Conservation (phyloP, 1,140 invertebrate genomes). For the Galleria mellonella region DNA sequence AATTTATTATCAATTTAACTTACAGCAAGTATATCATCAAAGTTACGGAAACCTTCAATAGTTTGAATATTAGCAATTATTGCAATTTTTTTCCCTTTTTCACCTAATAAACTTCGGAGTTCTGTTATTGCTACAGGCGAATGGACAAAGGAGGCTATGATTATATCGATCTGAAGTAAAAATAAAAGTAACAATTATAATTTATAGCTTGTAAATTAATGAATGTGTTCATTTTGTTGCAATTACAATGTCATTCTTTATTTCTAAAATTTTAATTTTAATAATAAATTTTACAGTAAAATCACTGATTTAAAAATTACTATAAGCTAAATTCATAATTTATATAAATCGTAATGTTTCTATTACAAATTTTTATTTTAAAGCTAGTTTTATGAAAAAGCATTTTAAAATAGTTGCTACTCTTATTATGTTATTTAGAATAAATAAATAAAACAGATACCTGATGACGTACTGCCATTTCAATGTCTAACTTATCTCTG, state of each 20-base stretch:
- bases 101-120: conserved; percentile 79
- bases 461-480: conserved; percentile 83
- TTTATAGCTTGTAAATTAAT: too few species aligned
- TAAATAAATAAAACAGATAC: conserved; percentile 49
- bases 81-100: conserved; percentile 82
- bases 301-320: background rate
- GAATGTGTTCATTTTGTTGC: too few species aligned
- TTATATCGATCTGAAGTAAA: conserved; percentile 78
- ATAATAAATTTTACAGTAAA: too few species aligned
- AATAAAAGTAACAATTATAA: too few species aligned
- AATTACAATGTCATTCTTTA: too few species aligned
- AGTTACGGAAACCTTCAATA: conserved; percentile 82
- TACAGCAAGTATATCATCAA: conserved; percentile 79
- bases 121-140: conserved; percentile 79
- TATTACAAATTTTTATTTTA: too few species aligned
- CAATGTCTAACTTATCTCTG: conserved; percentile 84
- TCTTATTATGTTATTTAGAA: background rate
- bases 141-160: conserved; percentile 88
- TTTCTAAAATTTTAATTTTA: too few species aligned
- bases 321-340: too few species aligned
- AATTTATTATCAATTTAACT: conserved; percentile 11
- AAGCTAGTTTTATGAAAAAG: too few species aligned
- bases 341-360: too few species aligned
- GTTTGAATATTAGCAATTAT: conserved; percentile 88
- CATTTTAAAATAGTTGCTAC: too few species aligned